Percentiles rank a stretch among this genome's conserved stretches.
Evolutionary conservation across 2,888 invertebrate species (phyloP).

Genomic region (Emmelina monodactyla): DNA sequence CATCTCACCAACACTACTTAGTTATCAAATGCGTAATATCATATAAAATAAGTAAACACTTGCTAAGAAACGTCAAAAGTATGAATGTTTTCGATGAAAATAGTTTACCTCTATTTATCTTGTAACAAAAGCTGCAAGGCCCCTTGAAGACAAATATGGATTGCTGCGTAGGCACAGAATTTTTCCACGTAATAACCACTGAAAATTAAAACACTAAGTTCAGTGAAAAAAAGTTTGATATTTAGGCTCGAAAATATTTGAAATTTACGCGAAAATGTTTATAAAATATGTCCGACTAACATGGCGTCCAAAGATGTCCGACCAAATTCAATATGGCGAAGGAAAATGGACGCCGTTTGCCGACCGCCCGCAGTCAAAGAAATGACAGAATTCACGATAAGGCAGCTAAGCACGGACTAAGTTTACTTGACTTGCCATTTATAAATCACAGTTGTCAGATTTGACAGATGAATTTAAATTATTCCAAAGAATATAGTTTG

Average conservation of each 20-base stretch:
- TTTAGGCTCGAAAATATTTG: constrained; percentile 62
- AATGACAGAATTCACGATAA: too few species aligned
- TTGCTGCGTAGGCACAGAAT: constrained; percentile 51
- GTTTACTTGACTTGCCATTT: too few species aligned
- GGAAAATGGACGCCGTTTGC: constrained; percentile 62
- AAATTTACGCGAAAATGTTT: constrained; percentile 71
- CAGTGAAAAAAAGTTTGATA: constrained; percentile 61
- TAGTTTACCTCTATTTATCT: constrained; percentile 65
- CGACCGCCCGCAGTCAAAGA: constrained; percentile 10
- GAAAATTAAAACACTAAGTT: constrained; percentile 41
- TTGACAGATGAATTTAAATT: too few species aligned
- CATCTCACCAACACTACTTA: constrained; percentile 27
- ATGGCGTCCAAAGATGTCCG: constrained; percentile 76
- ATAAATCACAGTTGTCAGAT: too few species aligned
- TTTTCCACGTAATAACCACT: constrained; percentile 43
- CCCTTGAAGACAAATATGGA: constrained; percentile 54
- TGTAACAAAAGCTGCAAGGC: constrained; percentile 60
- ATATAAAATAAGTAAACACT: constrained; percentile 54
- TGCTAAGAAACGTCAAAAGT: constrained; percentile 61
- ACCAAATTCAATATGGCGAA: constrained; percentile 68
- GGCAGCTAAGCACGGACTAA: too few species aligned
- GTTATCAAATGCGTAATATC: constrained; percentile 34
- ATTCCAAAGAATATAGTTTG: too few species aligned
- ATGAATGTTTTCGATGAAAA: constrained; percentile 50
- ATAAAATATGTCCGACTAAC: constrained; percentile 80